Conservation (phyloP, 2,888 invertebrate genomes). For the Aspidiotus rigidus region DNA sequence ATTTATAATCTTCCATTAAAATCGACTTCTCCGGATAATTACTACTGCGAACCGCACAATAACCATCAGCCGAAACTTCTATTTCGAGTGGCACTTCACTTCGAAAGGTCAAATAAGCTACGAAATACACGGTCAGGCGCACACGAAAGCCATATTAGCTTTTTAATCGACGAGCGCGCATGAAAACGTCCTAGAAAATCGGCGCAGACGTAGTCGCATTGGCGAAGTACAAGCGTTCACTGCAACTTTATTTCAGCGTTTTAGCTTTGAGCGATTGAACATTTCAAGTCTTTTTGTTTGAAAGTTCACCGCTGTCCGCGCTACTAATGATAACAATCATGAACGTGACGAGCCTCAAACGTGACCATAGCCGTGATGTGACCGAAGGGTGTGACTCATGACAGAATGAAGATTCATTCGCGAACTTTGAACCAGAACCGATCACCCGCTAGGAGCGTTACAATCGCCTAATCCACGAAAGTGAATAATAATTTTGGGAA, state of each 20-base stretch:
- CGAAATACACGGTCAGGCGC: conserved; percentile 32
- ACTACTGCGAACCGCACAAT: conserved; percentile 32
- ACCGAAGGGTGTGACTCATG: too few relatives aligned
- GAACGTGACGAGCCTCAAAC: too few relatives aligned
- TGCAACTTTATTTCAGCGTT: background rate
- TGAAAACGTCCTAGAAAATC: conserved; percentile 33
- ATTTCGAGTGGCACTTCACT: conserved; percentile 29
- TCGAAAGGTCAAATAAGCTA: conserved; percentile 29
- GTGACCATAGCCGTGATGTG: too few relatives aligned
- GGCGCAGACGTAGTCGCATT: conserved; percentile 23
- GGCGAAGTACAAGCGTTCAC: conserved; percentile 12
- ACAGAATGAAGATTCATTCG: too few relatives aligned
- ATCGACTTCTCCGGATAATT: conserved; percentile 31
- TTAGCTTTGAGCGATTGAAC: too few relatives aligned
- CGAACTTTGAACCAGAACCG: too few relatives aligned
- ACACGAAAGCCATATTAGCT: conserved; percentile 33
- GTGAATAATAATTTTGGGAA: too few relatives aligned
- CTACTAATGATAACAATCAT: too few relatives aligned
- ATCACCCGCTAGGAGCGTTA: too few relatives aligned
- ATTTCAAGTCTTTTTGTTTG: too few relatives aligned
- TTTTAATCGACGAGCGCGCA: conserved; percentile 30
- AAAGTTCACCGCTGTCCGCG: too few relatives aligned
- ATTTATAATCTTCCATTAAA: conserved; percentile 42
- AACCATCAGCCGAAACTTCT: conserved; percentile 31
- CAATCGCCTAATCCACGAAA: too few relatives aligned